These are phyloP conservation scores for Elaphurus davidianus DNA, from an alignment of 2,113 vertebrate species.

Conservation along the genomic window DNA sequence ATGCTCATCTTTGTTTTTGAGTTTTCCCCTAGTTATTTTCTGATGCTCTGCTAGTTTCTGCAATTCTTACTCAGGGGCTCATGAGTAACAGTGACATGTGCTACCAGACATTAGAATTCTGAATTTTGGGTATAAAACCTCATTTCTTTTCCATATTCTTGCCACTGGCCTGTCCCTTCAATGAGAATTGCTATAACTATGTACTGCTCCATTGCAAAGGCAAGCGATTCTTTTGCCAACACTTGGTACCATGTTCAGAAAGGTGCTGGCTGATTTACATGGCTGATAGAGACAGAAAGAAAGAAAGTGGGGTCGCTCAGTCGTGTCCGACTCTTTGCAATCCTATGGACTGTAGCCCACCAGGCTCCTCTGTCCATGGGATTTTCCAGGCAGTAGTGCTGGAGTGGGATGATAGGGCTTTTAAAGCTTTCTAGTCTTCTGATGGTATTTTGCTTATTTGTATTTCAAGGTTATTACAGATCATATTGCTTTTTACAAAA, in stretches of 20 bases:
- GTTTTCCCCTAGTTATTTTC: background rate
- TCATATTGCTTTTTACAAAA: background rate
- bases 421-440: background rate
- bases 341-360: fast-evolving
- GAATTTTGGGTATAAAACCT: background rate
- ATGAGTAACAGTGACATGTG: background rate
- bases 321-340: fast-evolving
- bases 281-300: background rate
- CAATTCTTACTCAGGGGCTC: background rate
- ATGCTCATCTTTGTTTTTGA: background rate
- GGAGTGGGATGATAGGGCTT: background rate
- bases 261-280: background rate
- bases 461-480: background rate
- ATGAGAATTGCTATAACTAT: background rate
- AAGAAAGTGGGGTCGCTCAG: background rate
- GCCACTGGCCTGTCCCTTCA: background rate
- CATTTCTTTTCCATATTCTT: background rate
- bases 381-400: no score
- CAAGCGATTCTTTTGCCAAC: background rate
- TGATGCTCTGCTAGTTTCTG: background rate
- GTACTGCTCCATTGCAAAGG: background rate
- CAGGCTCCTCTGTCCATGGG: background rate
- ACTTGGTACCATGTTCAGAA: background rate
- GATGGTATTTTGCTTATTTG: background rate
- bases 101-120: background rate